These are phyloP conservation scores for Eugnorisma glareosa DNA, from an alignment of 2,888 invertebrate genomes.

Conservation along the genomic window DNA sequence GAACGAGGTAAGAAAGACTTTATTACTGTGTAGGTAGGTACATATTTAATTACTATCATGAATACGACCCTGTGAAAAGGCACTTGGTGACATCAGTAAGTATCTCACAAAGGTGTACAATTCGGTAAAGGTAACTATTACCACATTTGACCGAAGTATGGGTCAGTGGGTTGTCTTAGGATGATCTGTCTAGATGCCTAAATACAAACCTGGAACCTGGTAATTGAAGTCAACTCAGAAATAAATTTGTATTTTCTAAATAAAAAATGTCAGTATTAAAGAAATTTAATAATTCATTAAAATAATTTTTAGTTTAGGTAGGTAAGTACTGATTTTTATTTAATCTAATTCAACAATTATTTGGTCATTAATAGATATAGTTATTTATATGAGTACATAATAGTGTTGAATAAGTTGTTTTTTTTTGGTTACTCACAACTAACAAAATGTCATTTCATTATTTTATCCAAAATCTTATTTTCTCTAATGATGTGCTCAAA, in stretches of 20 bases:
- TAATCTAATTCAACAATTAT: not conserved
- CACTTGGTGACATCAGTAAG: not conserved
- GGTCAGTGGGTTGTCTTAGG: too few relatives aligned
- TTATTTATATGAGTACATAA: too few relatives aligned
- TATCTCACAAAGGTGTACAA: not conserved
- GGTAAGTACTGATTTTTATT: not conserved
- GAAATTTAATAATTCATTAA: not conserved
- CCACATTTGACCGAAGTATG: not conserved
- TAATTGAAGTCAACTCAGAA: not conserved
- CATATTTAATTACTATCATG: not conserved
- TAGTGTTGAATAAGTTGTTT: too few relatives aligned
- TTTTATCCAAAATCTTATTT: too few relatives aligned
- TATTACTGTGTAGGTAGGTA: not conserved
- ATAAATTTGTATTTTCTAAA: not conserved
- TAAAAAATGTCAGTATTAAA: not conserved
- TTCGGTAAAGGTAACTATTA: not conserved
- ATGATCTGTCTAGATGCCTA: not conserved
- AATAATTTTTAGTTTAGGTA: not conserved
- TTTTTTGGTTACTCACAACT: too few relatives aligned
- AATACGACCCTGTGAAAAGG: not conserved
- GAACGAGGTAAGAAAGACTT: conserved; percentile 69
- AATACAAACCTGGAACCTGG: not conserved
- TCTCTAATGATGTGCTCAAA: too few relatives aligned
- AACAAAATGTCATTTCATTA: too few relatives aligned
- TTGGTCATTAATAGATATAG: too few relatives aligned